Evolutionary conservation across 2,888 invertebrate genomes (phyloP).

Genomic region (Macaria notata): DNA sequence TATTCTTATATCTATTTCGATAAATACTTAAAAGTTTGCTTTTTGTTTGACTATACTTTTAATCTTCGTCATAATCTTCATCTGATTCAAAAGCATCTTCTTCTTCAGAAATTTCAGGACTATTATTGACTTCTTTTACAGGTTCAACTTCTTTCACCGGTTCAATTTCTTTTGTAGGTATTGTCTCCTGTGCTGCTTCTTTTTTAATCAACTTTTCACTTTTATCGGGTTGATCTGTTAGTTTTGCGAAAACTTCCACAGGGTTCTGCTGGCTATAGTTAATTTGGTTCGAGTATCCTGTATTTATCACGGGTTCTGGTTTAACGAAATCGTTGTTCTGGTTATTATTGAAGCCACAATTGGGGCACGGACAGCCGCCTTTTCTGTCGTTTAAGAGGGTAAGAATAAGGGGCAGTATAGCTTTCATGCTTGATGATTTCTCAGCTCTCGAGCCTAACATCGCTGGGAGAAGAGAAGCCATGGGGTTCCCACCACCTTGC

Average conservation of each 20-base stretch:
- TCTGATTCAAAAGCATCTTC: conserved; percentile 41
- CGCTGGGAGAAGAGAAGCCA: conserved; percentile 31
- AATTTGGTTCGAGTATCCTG: conserved; percentile 50
- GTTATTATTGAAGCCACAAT: conserved; percentile 41
- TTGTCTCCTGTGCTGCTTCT: conserved; percentile 1
- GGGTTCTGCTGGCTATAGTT: conserved; percentile 38
- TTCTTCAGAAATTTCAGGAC: conserved; percentile 44
- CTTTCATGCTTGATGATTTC: conserved; percentile 54
- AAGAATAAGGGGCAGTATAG: conserved; percentile 62
- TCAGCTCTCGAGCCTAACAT: conserved; percentile 35
- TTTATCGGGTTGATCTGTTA: conserved; percentile 5
- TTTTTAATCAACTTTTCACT: not conserved
- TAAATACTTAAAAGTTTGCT: conserved; percentile 19
- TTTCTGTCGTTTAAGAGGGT: conserved; percentile 58
- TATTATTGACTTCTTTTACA: conserved; percentile 33
- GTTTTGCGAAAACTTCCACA: conserved; percentile 4
- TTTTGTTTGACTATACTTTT: conserved; percentile 9
- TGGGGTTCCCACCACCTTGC: not conserved
- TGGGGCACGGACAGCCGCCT: conserved; percentile 45
- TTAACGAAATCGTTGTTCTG: conserved; percentile 16
- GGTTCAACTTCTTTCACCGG: conserved; percentile 14
- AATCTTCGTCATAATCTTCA: conserved; percentile 23
- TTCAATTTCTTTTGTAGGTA: conserved; percentile 28
- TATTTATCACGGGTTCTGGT: conserved; percentile 39
- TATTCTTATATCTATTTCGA: conserved; percentile 15